Percentiles rank a stretch among this genome's conserved stretches.
Evolutionary conservation across 2,113 vertebrate genomes (phyloP).

Genomic region (Kobus ellipsiprymnus): DNA sequence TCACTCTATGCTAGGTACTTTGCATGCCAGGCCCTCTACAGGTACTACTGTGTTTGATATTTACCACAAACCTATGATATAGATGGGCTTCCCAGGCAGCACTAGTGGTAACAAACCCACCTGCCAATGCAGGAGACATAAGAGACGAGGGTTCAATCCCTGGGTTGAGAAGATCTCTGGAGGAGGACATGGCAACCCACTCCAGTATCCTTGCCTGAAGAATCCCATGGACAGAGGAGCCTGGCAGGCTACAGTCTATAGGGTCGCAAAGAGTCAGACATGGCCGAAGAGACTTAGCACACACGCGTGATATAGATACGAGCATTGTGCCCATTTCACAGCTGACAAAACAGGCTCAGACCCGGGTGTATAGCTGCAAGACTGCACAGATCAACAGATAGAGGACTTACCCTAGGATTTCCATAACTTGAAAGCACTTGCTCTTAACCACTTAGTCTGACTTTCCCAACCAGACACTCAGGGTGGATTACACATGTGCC

Average conservation of each 20-base stretch:
- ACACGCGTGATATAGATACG: rapidly evolving
- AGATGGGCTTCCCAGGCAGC: not conserved
- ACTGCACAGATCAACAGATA: not conserved
- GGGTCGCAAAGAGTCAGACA: rapidly evolving
- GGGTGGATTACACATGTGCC: not conserved
- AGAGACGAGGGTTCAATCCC: not conserved
- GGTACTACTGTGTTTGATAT: not conserved
- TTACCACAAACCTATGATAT: not conserved
- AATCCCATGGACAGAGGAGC: not conserved
- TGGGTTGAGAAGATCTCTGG: not conserved
- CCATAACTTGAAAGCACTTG: not conserved
- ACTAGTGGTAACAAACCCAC: not conserved
- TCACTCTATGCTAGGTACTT: not conserved
- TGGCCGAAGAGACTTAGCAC: not conserved
- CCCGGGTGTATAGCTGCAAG: not conserved
- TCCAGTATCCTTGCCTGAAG: not conserved
- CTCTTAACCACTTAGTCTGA: not conserved
- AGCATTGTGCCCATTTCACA: not conserved
- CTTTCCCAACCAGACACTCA: not conserved
- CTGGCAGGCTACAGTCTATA: not conserved
- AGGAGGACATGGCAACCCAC: not conserved
- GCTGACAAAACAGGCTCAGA: not conserved
- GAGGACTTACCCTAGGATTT: not conserved
- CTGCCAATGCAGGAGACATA: not conserved
- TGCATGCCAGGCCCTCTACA: not conserved